Percentiles rank a stretch among this genome's conserved stretches.
Conservation (phyloP, 2,888 invertebrate species). For the Platypus cylindrus region DNA sequence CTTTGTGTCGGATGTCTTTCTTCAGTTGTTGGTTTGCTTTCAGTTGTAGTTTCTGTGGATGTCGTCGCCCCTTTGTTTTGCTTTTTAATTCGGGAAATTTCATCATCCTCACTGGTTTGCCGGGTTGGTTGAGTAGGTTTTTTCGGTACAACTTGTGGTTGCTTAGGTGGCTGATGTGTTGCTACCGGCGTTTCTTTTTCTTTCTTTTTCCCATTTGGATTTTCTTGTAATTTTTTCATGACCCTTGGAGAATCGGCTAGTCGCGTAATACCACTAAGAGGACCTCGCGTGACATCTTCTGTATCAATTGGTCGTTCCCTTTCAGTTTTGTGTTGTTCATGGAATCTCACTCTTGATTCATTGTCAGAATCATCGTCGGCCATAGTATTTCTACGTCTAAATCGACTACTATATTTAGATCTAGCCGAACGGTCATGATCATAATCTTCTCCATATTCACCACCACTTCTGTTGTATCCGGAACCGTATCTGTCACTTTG, state of each 20-base stretch:
- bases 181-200: slow-evolving; percentile 53
- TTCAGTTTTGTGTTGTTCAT: slow-evolving; percentile 48
- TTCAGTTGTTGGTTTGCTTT: slow-evolving; percentile 38
- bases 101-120: slow-evolving; percentile 81
- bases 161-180: slow-evolving; percentile 42
- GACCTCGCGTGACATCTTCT: slow-evolving; percentile 75
- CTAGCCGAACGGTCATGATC: slow-evolving; percentile 52
- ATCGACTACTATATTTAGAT: slow-evolving; percentile 52
- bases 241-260: slow-evolving; percentile 79
- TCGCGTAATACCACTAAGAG: slow-evolving; percentile 79
- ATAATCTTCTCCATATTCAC: slow-evolving; percentile 56
- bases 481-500: slow-evolving; percentile 23
- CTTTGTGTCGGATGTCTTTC: slow-evolving; percentile 42
- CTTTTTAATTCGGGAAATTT: slow-evolving; percentile 75
- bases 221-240: slow-evolving; percentile 77
- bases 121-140: slow-evolving; percentile 47
- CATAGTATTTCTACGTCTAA: slow-evolving; percentile 38
- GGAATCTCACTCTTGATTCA: slow-evolving; percentile 54
- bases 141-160: slow-evolving; percentile 38
- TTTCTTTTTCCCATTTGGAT: slow-evolving; percentile 59
- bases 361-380: slow-evolving; percentile 67
- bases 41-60: slow-evolving; percentile 41
- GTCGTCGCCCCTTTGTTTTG: slow-evolving; percentile 66
- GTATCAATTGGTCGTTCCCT: slow-evolving; percentile 71
- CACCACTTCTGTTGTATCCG: slow-evolving; percentile 35